These are phyloP conservation scores for Petroica traversi DNA, from an alignment of 2,113 vertebrate genomes.

Conservation along the genomic window DNA sequence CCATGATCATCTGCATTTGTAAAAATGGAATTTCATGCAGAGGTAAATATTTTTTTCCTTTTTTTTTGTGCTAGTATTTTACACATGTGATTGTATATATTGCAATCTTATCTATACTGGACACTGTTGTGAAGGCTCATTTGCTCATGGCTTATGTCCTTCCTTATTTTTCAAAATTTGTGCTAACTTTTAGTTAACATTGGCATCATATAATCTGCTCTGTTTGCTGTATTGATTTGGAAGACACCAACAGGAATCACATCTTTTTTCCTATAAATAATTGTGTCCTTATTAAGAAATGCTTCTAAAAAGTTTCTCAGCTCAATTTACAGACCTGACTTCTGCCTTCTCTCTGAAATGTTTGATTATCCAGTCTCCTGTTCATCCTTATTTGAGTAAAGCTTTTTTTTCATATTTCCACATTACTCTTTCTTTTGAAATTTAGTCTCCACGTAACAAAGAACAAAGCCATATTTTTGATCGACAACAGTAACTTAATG, in stretches of 20 bases:
- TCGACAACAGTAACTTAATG: constrained; percentile 34
- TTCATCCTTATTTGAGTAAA: not conserved
- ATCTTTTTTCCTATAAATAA: not conserved
- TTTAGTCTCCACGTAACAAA: not conserved
- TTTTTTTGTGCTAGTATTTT: not conserved
- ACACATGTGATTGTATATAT: not conserved
- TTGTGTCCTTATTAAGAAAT: not conserved
- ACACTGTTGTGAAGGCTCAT: not conserved
- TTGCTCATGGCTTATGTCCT: not conserved
- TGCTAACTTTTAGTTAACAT: not conserved
- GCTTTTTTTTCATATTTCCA: not conserved
- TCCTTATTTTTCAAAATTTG: not conserved
- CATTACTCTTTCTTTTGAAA: not conserved
- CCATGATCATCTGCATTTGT: not conserved
- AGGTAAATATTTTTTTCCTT: not conserved
- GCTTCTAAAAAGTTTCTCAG: not conserved
- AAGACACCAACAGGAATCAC: not conserved
- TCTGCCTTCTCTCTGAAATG: not conserved
- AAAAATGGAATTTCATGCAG: not conserved
- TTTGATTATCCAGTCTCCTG: not conserved
- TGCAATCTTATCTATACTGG: fast-evolving
- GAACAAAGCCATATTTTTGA: constrained; percentile 15
- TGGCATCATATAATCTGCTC: not conserved
- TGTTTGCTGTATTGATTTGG: not conserved
- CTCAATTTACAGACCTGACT: not conserved